Evolutionary conservation across 35 echinoderm and acorn worm species (phyloP).

Genomic region (Lytechinus pictus): DNA sequence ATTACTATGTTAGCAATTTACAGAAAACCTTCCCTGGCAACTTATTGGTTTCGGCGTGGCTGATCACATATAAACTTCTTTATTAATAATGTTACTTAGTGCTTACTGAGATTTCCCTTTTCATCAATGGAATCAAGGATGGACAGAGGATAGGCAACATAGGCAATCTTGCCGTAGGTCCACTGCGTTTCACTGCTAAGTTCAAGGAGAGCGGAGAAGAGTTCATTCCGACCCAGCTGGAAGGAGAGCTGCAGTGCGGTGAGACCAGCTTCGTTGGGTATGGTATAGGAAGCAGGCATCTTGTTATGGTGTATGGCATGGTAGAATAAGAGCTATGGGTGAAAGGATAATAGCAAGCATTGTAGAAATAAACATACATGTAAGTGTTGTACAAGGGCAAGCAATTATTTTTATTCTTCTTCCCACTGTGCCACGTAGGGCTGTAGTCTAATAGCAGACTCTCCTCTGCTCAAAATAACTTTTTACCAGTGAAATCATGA

Average conservation of each 20-base stretch:
- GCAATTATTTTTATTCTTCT: too few relatives aligned
- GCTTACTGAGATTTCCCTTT: conserved; percentile 78
- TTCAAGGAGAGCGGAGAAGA: conserved; percentile 82
- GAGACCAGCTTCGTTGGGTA: conserved; percentile 75
- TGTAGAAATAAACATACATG: too few relatives aligned
- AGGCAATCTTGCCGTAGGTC: conserved; percentile 84
- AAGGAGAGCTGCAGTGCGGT: conserved; percentile 88
- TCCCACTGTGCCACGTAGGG: too few relatives aligned
- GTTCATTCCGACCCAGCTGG: conserved; percentile 79
- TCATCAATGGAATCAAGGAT: conserved; percentile 82
- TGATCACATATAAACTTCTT: too few relatives aligned
- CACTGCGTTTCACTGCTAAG: conserved; percentile 85
- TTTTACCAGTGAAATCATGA: too few relatives aligned
- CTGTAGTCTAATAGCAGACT: too few relatives aligned
- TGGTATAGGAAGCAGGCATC: conserved; percentile 75
- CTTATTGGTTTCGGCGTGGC: too few relatives aligned
- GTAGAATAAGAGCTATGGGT: conserved; percentile 78
- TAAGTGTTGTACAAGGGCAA: too few relatives aligned
- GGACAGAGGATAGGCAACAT: conserved; percentile 83
- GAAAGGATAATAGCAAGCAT: not conserved
- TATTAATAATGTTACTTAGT: too few relatives aligned
- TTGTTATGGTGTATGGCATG: conserved; percentile 80
- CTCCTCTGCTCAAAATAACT: too few relatives aligned
- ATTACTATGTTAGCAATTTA: too few relatives aligned
- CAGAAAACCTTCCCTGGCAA: too few relatives aligned